Conservation (phyloP, 2,888 invertebrate genomes). For the Oscheius onirici region DNA sequence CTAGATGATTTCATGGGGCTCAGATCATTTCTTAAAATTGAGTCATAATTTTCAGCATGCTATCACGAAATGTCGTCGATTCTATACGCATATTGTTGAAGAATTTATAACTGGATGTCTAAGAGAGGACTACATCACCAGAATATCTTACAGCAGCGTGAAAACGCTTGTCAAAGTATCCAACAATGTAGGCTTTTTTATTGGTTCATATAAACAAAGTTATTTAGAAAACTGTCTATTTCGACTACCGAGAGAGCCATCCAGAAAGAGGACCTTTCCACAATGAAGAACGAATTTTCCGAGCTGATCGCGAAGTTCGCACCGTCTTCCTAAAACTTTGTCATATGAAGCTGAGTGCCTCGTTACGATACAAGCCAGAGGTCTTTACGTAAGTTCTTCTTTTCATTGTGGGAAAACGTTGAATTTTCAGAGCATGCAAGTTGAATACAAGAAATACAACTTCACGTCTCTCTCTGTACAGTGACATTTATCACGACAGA, state of each 20-base stretch:
- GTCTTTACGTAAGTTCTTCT: conserved; percentile 9
- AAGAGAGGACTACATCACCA: conserved; percentile 1
- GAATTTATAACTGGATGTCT: conserved; percentile 2
- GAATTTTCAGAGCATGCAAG: conserved; percentile 16
- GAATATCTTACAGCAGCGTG: background rate
- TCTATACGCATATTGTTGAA: background rate
- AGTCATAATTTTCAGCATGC: background rate
- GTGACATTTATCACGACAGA: background rate
- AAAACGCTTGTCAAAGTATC: conserved; percentile 20
- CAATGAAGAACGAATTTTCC: conserved; percentile 4
- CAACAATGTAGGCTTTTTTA: background rate
- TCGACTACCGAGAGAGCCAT: conserved; percentile 12
- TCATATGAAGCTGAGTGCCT: background rate
- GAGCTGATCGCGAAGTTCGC: conserved; percentile 3
- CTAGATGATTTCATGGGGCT: background rate
- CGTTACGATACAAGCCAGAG: conserved; percentile 20
- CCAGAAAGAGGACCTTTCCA: background rate
- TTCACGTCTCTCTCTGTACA: conserved; percentile 11
- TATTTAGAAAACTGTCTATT: conserved; percentile 14
- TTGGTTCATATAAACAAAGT: background rate
- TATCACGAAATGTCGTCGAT: conserved; percentile 4
- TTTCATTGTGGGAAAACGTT: background rate
- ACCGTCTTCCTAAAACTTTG: background rate
- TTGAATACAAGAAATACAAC: conserved; percentile 5
- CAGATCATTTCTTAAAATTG: background rate